These are phyloP conservation scores for Pycnomerus fuliginosus DNA, from an alignment of 2,888 invertebrate species.

Conservation along the genomic window DNA sequence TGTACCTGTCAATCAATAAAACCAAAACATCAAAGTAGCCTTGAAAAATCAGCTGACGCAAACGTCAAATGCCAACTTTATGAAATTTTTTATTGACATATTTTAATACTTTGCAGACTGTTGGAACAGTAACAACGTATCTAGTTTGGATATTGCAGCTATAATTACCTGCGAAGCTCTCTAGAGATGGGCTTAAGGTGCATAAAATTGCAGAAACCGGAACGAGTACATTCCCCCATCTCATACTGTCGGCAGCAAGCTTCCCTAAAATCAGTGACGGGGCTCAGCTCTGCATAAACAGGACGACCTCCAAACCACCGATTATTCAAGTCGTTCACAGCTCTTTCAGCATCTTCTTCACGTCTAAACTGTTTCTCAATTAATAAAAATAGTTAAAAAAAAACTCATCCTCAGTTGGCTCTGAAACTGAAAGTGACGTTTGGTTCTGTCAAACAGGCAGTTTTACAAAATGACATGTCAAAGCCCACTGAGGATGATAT, in stretches of 20 bases:
- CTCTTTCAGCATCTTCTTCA: slow-evolving; percentile 98
- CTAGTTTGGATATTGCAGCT: slow-evolving; percentile 12
- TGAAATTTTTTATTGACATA: too few species aligned
- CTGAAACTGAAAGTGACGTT: background rate
- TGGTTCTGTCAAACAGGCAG: too few species aligned
- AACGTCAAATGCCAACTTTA: too few species aligned
- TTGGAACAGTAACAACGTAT: slow-evolving; percentile 10
- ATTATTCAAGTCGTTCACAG: slow-evolving; percentile 95
- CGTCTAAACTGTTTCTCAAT: slow-evolving; percentile 88
- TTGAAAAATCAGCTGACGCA: too few species aligned
- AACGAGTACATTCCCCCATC: slow-evolving; percentile 98
- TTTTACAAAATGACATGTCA: too few species aligned
- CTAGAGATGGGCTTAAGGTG: slow-evolving; percentile 98
- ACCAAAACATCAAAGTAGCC: too few species aligned
- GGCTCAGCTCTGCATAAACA: slow-evolving; percentile 96
- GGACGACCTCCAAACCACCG: slow-evolving; percentile 99
- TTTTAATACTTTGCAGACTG: too few species aligned
- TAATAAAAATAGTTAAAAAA: too few species aligned
- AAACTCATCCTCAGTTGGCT: slow-evolving; percentile 5
- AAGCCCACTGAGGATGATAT: too few species aligned
- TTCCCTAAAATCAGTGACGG: slow-evolving; percentile 98
- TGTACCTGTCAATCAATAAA: too few species aligned
- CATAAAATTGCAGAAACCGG: slow-evolving; percentile 99
- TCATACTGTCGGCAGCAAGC: slow-evolving; percentile 99
- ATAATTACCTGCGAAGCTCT: slow-evolving; percentile 76